Evolutionary conservation across 1,140 invertebrate genomes (phyloP).

Genomic region (Odontomachus brunneus): DNA sequence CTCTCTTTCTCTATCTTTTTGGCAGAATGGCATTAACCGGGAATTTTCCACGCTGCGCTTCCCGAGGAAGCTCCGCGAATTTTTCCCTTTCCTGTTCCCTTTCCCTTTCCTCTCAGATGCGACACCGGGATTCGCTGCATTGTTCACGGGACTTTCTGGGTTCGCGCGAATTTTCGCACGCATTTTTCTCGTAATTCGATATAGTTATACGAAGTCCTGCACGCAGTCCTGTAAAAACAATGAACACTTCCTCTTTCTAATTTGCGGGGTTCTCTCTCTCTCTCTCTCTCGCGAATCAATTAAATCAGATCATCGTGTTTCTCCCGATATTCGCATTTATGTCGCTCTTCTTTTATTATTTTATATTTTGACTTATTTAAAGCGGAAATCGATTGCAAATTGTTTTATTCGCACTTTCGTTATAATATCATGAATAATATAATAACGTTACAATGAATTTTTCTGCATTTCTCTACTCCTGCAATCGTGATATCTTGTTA

Average conservation of each 20-base stretch:
- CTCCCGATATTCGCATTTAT: not conserved
- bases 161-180: constrained; percentile 20
- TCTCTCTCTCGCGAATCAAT: not conserved
- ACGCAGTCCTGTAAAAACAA: not conserved
- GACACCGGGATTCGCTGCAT: constrained; percentile 52
- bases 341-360: not conserved
- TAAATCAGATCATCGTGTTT: not conserved
- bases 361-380: not conserved
- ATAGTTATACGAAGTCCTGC: constrained; percentile 1
- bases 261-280: not conserved
- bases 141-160: constrained; percentile 45
- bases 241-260: constrained; percentile 20
- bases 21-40: constrained; percentile 26
- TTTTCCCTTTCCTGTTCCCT: constrained; percentile 44
- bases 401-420: not conserved
- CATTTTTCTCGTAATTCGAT: not conserved
- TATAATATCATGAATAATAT: too few species aligned
- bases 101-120: not conserved
- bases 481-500: not conserved
- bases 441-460: not conserved
- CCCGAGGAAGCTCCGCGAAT: constrained; percentile 40
- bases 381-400: constrained; percentile 5
- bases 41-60: constrained; percentile 56
- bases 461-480: not conserved
- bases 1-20: not conserved